Percentiles rank a stretch among this genome's conserved stretches.
phyloP scores from a whole-genome alignment of 2,797 vertebrate genomes.

The Nasua narica region DNA sequence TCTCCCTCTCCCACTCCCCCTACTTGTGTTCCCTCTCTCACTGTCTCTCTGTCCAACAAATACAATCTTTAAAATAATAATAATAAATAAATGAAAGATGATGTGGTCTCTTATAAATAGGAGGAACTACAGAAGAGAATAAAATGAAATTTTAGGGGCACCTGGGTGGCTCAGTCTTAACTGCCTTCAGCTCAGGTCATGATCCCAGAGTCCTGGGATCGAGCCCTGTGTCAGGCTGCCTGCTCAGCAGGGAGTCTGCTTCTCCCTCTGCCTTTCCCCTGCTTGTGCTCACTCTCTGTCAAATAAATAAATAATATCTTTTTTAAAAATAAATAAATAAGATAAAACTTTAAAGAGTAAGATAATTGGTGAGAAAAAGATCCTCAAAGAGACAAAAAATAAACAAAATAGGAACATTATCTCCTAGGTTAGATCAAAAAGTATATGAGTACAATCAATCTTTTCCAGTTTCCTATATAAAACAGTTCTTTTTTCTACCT shows the following conservation, averaged over 20 bases:
- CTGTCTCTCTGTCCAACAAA: neutral
- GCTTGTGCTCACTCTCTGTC: too few relatives aligned
- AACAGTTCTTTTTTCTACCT: neutral
- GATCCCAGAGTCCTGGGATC: too few relatives aligned
- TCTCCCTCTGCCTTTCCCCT: too few relatives aligned
- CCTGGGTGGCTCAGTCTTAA: too few relatives aligned
- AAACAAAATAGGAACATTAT: slow-evolving; percentile 31
- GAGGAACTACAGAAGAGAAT: neutral
- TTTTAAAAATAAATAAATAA: neutral
- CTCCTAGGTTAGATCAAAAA: neutral
- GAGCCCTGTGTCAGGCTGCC: too few relatives aligned
- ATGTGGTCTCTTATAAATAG: neutral
- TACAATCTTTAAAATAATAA: neutral
- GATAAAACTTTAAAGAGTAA: slow-evolving; percentile 5
- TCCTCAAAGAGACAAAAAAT: neutral
- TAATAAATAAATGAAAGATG: neutral
- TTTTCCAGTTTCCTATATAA: slow-evolving; percentile 38
- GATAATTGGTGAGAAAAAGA: slow-evolving; percentile 4
- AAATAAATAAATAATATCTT: too few relatives aligned
- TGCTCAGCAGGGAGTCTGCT: too few relatives aligned
- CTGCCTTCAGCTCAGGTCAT: too few relatives aligned
- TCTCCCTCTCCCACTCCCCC: neutral
- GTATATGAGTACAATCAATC: neutral
- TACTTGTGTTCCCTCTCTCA: too few relatives aligned
- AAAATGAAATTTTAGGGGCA: neutral